Base-by-base conservation (phyloP, 2,797 vertebrate genomes). In the Gymnopithys bicolor region DNA sequence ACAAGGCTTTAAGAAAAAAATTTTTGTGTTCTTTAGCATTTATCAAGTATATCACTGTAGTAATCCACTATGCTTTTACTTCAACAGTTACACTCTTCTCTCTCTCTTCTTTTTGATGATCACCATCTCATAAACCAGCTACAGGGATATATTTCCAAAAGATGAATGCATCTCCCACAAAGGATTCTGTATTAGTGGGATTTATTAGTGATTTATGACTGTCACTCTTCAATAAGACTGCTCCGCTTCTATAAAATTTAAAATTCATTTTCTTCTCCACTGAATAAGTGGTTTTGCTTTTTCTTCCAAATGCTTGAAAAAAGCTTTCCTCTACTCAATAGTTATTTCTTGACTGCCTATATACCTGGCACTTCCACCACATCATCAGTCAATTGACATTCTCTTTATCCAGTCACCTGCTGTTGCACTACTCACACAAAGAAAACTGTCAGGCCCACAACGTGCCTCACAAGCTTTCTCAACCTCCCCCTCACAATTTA, bases 401-500 rank as follows among this genome's bases (percentile, higher is more conserved):
- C 56, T 87, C 78, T 92, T 95, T 79, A 92, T 74, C 66, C 49
- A 91, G 80, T 52, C 77, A 94, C 75, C 77, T 84, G 78, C 90
- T 95, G 86, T 68, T 78, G 67, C 3, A 27, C 68, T 62, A 53
- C 46, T 92, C 18, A 37, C 2, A 74, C 8, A 75, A 83, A 85
- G 74, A 91, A 86, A 93, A 94, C 5, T 59, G 62, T 55, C 69
- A 89, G 62, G 84, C 64, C 58, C 73, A 70, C 37, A 58, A 56
- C 41, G 62, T 53, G 48, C 66, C 56, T 93, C 75, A 85, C 35
- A 87, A 90, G 82, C 62, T 89, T 85, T 73, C 71, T 76, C 62
- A 87, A 27, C 48, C 87, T 79, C 74, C 89, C 39, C 48, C 68
- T 93, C 77, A 82, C 30, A 35, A 64, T 63, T 90, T 52, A 49